Percentiles rank a stretch among this genome's conserved stretches.
These are phyloP conservation scores for Bombus polaris DNA, from an alignment of 1,140 invertebrate genomes.

Conservation along the genomic window DNA sequence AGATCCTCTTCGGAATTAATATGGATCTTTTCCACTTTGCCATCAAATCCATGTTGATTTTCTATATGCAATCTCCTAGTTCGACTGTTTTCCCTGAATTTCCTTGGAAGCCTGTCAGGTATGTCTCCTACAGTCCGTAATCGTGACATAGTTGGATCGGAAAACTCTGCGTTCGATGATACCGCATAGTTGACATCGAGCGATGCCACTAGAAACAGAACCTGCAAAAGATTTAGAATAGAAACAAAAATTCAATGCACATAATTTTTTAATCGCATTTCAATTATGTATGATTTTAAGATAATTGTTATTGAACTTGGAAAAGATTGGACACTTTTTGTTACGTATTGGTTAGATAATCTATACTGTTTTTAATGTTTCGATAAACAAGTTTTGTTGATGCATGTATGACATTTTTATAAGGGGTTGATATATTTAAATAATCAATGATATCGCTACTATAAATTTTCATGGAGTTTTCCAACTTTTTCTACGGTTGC, in stretches of 20 bases:
- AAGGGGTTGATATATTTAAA: neutral
- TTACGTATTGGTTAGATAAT: neutral
- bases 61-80: conserved; percentile 58
- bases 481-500: neutral
- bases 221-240: conserved; percentile 4
- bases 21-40: conserved; percentile 69
- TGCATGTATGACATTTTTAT: neutral
- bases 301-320: conserved; percentile 28
- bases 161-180: neutral
- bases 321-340: conserved; percentile 14
- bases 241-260: neutral
- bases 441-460: neutral
- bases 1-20: conserved; percentile 41
- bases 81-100: conserved; percentile 3
- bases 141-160: neutral
- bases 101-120: neutral
- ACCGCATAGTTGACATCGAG: neutral
- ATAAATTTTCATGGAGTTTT: neutral
- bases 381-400: neutral
- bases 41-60: conserved; percentile 68
- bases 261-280: neutral
- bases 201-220: conserved; percentile 14
- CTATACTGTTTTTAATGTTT: neutral
- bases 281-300: conserved; percentile 11
- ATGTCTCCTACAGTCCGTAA: neutral